Evolutionary conservation across 2,888 invertebrate species (phyloP), one percentile per base, ranked within the genome.

Genomic region (Phymatocera aterrima): DNA sequence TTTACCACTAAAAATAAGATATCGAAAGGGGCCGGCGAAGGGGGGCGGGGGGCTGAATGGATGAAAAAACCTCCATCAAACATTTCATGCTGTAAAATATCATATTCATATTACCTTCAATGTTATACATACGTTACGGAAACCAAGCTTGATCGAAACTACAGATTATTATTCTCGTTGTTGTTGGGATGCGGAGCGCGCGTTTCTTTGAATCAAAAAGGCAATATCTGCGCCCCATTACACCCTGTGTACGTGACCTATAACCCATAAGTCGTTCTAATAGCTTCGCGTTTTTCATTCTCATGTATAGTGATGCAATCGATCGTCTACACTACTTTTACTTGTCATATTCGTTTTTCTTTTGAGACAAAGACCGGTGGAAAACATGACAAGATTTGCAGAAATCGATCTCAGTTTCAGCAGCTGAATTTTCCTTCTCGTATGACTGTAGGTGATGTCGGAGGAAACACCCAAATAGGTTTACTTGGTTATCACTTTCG

Each of bases 151-250:
- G n/a, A n/a, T n/a, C n/a, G n/a, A n/a, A n/a, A n/a, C n/a, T n/a
- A n/a, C n/a, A n/a, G n/a, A 8, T n/a, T 68, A 3, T 24, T 24
- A 46, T 28, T 24, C 43, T 68, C 46, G 46, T 68, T 68, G 18
- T 68, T 68, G 46, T 68, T 46, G n/a, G 28, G 68, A 68, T 65
- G 43, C 65, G 65, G 18, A 65, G 61, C 34, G 34, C n/a, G 18
- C 43, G 65, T 40, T 68, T 68, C 46, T 46, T 24, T 24, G 40
- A 68, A 28, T n/a, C 68, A 46, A 34, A 72, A 51, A 72, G 48
- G 24, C 72, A 72, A 72, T 72, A 72, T 72, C 48, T 54, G 10
- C 72, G 72, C 48, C 72, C 51, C 72, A 72, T 72, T 72, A 72
- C 72, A 54, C 54, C 72, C 72, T 46, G 65, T 6, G 60, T 18